Percentiles rank a stretch among this genome's conserved stretches.
phyloP scores from a whole-genome alignment of 2,797 vertebrate species.

The Scyliorhinus canicula region DNA sequence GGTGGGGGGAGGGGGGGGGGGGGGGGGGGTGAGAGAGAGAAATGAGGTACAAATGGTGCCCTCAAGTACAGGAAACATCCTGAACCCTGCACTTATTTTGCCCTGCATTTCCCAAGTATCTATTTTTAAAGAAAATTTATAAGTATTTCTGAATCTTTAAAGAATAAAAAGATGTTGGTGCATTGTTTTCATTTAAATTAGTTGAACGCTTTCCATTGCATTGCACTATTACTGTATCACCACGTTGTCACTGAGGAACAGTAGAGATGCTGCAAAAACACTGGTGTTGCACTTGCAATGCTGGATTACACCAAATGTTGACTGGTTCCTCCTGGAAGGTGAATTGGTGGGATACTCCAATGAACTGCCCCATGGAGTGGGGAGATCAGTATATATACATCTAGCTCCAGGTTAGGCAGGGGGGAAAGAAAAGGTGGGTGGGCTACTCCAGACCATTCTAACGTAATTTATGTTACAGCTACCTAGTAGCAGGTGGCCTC shows the following conservation, averaged over 20 bases:
- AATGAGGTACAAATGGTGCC: background rate
- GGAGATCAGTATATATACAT: background rate
- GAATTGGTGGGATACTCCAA: background rate
- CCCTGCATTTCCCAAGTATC: conserved; percentile 4
- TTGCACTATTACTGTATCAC: background rate
- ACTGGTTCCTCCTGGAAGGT: background rate
- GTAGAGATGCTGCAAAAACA: background rate
- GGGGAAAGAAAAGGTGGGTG: background rate
- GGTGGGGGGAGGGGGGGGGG: too few relatives aligned
- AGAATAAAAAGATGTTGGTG: background rate
- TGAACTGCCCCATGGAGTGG: background rate
- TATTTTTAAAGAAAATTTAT: background rate
- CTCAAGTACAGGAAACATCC: background rate
- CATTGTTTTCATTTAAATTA: background rate
- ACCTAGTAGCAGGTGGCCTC: background rate
- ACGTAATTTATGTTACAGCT: background rate
- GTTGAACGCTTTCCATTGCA: background rate
- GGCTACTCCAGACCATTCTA: background rate
- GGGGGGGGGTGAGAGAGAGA: too few relatives aligned
- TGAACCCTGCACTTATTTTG: background rate
- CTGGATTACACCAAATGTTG: background rate
- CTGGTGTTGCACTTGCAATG: background rate
- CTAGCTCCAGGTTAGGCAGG: background rate
- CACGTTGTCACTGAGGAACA: background rate
- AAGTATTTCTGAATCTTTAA: background rate